Conservation (phyloP, 2,113 vertebrate species). For the Toxostoma redivivum region DNA sequence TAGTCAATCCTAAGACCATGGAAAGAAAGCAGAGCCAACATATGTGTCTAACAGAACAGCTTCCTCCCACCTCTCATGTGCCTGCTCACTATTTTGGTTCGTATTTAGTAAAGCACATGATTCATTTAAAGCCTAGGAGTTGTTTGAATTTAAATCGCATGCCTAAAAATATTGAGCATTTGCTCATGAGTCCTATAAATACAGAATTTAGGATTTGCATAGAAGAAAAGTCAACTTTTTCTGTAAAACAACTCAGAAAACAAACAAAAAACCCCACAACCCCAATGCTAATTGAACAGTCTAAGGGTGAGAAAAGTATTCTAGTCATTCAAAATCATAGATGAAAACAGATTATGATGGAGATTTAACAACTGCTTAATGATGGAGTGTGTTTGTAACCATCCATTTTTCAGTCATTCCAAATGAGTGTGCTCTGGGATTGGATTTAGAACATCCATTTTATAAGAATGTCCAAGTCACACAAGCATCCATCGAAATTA, state of each 20-base stretch:
- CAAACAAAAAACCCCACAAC: not conserved
- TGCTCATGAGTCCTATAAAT: not conserved
- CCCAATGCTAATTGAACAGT: not conserved
- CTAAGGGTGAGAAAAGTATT: not conserved
- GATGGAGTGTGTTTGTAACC: not conserved
- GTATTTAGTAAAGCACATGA: conserved; percentile 16
- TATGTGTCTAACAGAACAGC: not conserved
- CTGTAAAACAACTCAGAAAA: not conserved
- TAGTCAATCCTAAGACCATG: not conserved
- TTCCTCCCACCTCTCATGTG: not conserved
- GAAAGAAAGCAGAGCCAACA: not conserved
- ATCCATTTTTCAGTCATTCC: not conserved
- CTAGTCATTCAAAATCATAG: not conserved
- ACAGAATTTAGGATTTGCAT: not conserved
- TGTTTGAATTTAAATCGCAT: conserved; percentile 17
- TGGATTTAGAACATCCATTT: not conserved
- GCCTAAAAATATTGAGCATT: conserved; percentile 9
- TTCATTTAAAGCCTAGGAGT: not conserved
- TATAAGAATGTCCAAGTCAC: not conserved
- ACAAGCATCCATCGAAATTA: not conserved
- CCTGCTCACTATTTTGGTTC: not conserved
- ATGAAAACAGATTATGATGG: not conserved
- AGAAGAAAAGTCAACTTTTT: not conserved
- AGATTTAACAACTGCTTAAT: not conserved
- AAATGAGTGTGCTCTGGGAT: not conserved